Conservation (phyloP, 2,888 invertebrate genomes). For the Cheilosia grossa region DNA sequence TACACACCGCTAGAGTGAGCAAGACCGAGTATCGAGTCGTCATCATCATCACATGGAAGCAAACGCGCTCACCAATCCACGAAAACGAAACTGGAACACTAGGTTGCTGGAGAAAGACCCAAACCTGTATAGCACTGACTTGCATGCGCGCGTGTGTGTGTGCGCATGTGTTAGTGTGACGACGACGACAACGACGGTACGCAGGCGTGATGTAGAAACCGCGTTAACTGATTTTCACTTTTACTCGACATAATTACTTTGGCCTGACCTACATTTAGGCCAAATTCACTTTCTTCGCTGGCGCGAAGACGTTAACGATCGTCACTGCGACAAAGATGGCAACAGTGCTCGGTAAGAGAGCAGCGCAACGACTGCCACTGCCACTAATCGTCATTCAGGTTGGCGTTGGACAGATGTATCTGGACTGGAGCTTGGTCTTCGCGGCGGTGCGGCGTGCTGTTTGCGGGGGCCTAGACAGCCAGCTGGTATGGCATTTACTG, state of each 20-base stretch:
- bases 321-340: conserved; percentile 35
- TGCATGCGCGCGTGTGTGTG: conserved; percentile 2
- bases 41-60: conserved; percentile 11
- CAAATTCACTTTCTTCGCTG: conserved; percentile 74
- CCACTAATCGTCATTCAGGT: conserved; percentile 63
- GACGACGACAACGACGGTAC: conserved; percentile 16
- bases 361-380: conserved; percentile 1
- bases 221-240: conserved; percentile 75
- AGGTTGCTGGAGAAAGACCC: conserved; percentile 70
- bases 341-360: not conserved
- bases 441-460: not conserved
- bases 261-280: conserved; percentile 73
- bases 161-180: not conserved
- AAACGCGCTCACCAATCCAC: conserved; percentile 43
- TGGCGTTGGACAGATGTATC: conserved; percentile 63
- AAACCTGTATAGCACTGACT: conserved; percentile 49
- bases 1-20: conserved; percentile 24
- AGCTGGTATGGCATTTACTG: conserved; percentile 25
- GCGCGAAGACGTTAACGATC: conserved; percentile 49
- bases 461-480: conserved; percentile 18
- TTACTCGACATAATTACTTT: conserved; percentile 75
- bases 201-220: conserved; percentile 74
- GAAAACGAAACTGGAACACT: conserved; percentile 74
- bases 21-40: conserved; percentile 20
- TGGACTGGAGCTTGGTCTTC: conserved; percentile 51